phyloP scores from a whole-genome alignment of 2,797 vertebrate species.

The Arnoldichthys spilopterus region DNA sequence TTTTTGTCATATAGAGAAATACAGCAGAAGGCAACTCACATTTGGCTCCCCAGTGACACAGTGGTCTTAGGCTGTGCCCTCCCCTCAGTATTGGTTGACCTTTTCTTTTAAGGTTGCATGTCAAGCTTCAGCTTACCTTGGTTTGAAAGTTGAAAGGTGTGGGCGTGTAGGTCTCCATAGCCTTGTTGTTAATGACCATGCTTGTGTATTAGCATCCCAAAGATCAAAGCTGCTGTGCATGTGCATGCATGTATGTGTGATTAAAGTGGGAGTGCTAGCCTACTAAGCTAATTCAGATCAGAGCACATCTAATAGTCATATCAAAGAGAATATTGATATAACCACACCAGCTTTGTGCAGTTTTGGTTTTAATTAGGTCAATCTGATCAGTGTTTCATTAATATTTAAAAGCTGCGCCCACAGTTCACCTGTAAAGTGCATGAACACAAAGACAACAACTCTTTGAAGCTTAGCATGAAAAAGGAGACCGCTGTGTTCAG shows the following conservation, averaged over 20 bases:
- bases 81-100: neutral
- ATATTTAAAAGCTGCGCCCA: conserved; percentile 40
- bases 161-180: conserved; percentile 6
- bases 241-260: conserved; percentile 37
- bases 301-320: conserved; percentile 50
- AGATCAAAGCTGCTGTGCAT: conserved; percentile 51
- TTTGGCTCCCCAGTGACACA: no score
- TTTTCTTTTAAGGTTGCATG: neutral
- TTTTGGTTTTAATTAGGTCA: conserved; percentile 51
- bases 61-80: no score
- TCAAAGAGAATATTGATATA: conserved; percentile 56
- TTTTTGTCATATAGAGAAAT: no score
- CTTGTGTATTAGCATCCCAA: conserved; percentile 47
- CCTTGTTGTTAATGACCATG: conserved; percentile 42
- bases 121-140: conserved; percentile 16
- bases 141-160: conserved; percentile 14
- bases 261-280: conserved; percentile 44
- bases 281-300: conserved; percentile 52
- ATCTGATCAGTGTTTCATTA: conserved; percentile 37
- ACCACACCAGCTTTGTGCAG: conserved; percentile 50
- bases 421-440: conserved; percentile 35
- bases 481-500: neutral
- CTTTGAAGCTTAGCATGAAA: conserved; percentile 40
- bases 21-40: no score
- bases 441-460: conserved; percentile 11